Base-by-base conservation (phyloP, 2,797 vertebrate species). In the Thalassophryne amazonica region DNA sequence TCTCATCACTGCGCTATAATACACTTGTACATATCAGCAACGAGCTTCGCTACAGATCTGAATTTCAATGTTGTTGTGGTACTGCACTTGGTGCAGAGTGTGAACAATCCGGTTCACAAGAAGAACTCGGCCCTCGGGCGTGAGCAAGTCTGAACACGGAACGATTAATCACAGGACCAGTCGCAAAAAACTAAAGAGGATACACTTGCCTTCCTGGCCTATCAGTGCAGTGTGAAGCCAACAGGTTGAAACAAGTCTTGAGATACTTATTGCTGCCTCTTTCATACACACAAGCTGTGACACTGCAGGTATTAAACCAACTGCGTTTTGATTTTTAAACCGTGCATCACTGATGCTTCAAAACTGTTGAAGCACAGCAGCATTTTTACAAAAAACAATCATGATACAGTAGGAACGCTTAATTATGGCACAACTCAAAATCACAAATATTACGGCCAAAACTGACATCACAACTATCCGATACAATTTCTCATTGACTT, bases 61-160 rank as follows among this genome's bases (percentile, higher is more conserved):
- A 64, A 39, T 30, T 19, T 5, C 16, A 50, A 37, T 9, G 42
- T 22, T 46, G 31, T 32, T 22, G 21, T 16, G 7, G 11, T 18
- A 3, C 11, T 2, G 8, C 2, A 22, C 30, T 10, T 41, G 6
- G 21, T 3, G 24, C 66, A 55, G 36, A 22, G 16, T 17, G 25
- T 20, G 69, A 69, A 69, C 57, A 49, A 37, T 62, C 35, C 48
- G 62, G 67, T 64, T 51, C 42, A 43, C 48, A 40, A 24, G 65
- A 23, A 51, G 47, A 53, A 51, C 64, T 52, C 11, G 25, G 45
- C 76, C 58, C 30, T 27, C 3, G 25, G 68, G 50, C 45, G 6
- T 0, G 2, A 60, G 41, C 86, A 79, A 75, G 86, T 75, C 79
- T 73, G 35, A 70, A 80, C 86, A 83, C 0, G 79, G 56, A 1